phyloP scores from a whole-genome alignment of 2,113 vertebrate species.

The Cricetomys ansorgei region DNA sequence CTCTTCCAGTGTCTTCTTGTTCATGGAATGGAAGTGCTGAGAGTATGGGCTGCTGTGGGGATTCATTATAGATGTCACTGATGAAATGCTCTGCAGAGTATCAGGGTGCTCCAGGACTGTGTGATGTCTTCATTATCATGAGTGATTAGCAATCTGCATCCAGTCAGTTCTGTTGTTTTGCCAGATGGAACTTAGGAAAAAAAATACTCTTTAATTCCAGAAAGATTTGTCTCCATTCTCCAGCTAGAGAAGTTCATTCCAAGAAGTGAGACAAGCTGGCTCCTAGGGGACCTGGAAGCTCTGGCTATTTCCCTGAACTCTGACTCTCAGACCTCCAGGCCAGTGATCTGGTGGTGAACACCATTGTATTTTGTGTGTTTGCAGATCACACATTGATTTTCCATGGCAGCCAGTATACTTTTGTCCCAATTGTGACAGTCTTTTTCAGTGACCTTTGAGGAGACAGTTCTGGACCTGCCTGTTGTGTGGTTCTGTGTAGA shows the following conservation, averaged over 20 bases:
- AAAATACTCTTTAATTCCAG: slow-evolving; percentile 16
- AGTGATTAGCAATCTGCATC: background rate
- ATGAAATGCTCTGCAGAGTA: background rate
- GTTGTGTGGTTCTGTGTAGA: background rate
- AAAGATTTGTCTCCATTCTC: background rate
- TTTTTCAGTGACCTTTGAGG: background rate
- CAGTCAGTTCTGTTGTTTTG: slow-evolving; percentile 34
- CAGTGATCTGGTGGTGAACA: background rate
- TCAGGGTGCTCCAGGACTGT: background rate
- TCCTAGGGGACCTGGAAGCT: background rate
- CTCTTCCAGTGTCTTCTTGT: background rate
- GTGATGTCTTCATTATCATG: background rate
- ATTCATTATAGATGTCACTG: background rate
- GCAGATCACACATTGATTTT: background rate
- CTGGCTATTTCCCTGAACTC: background rate
- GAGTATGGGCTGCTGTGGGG: background rate
- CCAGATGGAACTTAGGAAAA: slow-evolving; percentile 7
- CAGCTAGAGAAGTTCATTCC: background rate
- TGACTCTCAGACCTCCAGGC: background rate
- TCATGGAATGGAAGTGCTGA: background rate
- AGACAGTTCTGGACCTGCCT: background rate
- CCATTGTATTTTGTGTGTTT: background rate
- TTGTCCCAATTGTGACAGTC: background rate
- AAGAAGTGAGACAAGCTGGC: background rate
- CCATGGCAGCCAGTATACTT: background rate